Percentiles rank a stretch among this genome's conserved stretches.
These are phyloP conservation scores for Trichogramma dendrolimi DNA, from an alignment of 2,888 invertebrate genomes.

Conservation along the genomic window DNA sequence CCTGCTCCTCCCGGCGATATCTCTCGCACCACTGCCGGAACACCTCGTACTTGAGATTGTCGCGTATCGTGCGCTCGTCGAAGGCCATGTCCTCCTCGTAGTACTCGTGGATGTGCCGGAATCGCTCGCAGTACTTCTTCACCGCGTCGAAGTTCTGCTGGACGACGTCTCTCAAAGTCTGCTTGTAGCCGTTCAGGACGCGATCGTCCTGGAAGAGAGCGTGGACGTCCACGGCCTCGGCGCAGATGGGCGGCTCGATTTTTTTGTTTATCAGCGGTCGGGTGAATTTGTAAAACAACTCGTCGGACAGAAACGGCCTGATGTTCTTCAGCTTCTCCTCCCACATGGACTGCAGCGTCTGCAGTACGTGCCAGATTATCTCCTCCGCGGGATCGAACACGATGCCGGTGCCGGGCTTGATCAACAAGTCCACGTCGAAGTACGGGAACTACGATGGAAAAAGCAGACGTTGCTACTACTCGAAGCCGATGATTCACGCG, in stretches of 20 bases:
- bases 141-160: conserved; percentile 62
- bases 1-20: conserved; percentile 66
- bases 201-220: conserved; percentile 69
- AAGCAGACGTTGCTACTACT: not conserved
- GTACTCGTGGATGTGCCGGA: conserved; percentile 63
- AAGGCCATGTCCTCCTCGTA: conserved; percentile 68
- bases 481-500: not conserved
- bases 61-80: conserved; percentile 60
- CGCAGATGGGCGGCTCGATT: conserved; percentile 72
- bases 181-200: conserved; percentile 56
- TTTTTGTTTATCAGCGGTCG: conserved; percentile 81
- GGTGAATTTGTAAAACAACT: conserved; percentile 68
- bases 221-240: conserved; percentile 67
- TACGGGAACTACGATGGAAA: conserved; percentile 59
- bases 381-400: conserved; percentile 61
- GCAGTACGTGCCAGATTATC: conserved; percentile 59
- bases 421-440: conserved; percentile 60
- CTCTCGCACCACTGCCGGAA: conserved; percentile 67
- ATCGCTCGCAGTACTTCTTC: conserved; percentile 62
- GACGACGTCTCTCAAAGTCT: conserved; percentile 59
- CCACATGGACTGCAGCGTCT: conserved; percentile 64
- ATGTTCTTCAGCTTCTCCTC: conserved; percentile 66
- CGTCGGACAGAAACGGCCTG: conserved; percentile 69
- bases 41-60: conserved; percentile 57
- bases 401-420: conserved; percentile 46